A percentile compares a stretch with the other conserved stretches of the same genome.
Conservation (phyloP, 2,797 vertebrate genomes). For the Anableps anableps region DNA sequence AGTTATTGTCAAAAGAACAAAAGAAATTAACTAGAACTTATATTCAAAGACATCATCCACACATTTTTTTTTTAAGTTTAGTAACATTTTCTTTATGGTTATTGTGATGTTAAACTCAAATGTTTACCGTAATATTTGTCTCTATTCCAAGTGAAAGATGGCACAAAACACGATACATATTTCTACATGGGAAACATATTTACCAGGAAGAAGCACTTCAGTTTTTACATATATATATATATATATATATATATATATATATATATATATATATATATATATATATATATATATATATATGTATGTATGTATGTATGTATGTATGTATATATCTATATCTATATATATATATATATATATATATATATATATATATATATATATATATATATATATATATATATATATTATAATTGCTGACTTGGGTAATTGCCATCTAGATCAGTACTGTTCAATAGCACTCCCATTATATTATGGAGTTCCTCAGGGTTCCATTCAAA, state of each 20-base stretch:
- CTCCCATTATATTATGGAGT: not conserved
- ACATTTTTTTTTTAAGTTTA: not conserved
- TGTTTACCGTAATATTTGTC: not conserved
- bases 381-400: too few relatives aligned
- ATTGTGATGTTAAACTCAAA: not conserved
- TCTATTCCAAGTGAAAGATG: not conserved
- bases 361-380: too few relatives aligned
- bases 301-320: too few relatives aligned
- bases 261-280: too few relatives aligned
- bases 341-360: too few relatives aligned
- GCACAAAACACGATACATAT: not conserved
- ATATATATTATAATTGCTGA: not conserved
- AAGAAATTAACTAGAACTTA: not conserved
- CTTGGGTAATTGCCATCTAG: not conserved
- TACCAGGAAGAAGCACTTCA: not conserved
- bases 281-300: too few relatives aligned
- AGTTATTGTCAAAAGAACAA: not conserved
- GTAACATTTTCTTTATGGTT: not conserved
- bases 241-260: too few relatives aligned
- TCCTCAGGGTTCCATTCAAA: not conserved
- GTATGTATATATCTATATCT: too few relatives aligned
- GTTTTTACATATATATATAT: too few relatives aligned
- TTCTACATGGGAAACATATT: not conserved
- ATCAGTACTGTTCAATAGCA: not conserved
- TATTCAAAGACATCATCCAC: not conserved